Percentiles rank a stretch among this genome's conserved stretches.
phyloP scores from a whole-genome alignment of 2,797 vertebrate species.

The Poeciliopsis gracilis region DNA sequence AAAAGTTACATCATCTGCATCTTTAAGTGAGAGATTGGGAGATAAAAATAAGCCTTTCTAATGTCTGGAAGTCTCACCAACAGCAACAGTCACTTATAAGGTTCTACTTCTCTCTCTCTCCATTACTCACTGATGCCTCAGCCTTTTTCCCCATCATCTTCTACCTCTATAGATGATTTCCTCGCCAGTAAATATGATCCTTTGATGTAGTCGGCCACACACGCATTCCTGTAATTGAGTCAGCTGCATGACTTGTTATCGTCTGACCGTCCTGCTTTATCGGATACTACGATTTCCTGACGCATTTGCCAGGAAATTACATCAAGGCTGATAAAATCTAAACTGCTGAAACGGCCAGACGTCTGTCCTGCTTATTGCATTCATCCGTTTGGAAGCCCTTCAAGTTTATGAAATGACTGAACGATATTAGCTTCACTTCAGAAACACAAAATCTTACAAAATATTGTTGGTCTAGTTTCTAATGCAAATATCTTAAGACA shows the following conservation, averaged over 20 bases:
- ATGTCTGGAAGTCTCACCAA: slow-evolving; percentile 35
- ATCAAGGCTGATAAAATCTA: background rate
- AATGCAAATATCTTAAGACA: too few relatives aligned
- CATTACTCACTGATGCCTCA: slow-evolving; percentile 21
- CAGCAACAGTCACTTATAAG: slow-evolving; percentile 76
- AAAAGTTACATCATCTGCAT: too few relatives aligned
- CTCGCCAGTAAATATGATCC: slow-evolving; percentile 21
- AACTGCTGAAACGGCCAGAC: background rate
- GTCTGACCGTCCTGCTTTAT: slow-evolving; percentile 40
- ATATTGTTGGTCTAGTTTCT: too few relatives aligned
- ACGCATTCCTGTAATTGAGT: slow-evolving; percentile 11
- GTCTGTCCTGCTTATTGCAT: background rate
- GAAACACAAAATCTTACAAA: too few relatives aligned
- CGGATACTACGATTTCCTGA: slow-evolving; percentile 7
- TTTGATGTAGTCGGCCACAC: slow-evolving; percentile 18
- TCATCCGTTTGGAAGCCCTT: background rate
- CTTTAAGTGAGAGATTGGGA: slow-evolving; percentile 14
- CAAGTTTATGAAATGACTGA: background rate
- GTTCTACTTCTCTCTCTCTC: slow-evolving; percentile 42
- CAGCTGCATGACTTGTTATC: slow-evolving; percentile 13
- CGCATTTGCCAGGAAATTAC: slow-evolving; percentile 33
- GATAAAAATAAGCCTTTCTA: slow-evolving; percentile 44
- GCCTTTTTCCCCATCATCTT: slow-evolving; percentile 12
- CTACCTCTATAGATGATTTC: slow-evolving; percentile 37
- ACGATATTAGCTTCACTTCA: background rate